Percentiles rank a stretch among this genome's conserved stretches.
Conservation (phyloP, 2,113 vertebrate species). For the Anhinga rufa region DNA sequence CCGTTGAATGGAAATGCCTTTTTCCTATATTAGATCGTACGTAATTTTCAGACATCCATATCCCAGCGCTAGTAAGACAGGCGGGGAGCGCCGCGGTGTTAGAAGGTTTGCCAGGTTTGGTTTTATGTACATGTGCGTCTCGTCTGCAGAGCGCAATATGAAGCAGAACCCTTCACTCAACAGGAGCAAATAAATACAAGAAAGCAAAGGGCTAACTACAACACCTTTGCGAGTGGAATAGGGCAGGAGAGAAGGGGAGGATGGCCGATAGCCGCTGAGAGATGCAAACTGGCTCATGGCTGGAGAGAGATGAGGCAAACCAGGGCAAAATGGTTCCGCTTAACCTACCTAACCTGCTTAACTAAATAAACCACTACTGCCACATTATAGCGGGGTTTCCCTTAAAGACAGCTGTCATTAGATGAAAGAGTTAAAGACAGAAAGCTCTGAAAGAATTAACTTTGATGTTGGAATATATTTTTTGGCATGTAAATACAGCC, state of each 20-base stretch:
- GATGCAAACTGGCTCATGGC: neutral
- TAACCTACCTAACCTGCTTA: conserved; percentile 44
- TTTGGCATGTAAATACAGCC: conserved; percentile 29
- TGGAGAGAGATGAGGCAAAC: neutral
- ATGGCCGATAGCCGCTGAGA: neutral
- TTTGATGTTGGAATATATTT: conserved; percentile 43
- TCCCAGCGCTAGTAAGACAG: neutral
- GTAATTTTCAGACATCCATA: neutral
- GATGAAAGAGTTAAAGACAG: conserved; percentile 62
- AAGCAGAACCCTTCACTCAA: conserved; percentile 30
- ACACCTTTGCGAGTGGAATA: neutral
- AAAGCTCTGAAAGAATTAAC: conserved; percentile 53
- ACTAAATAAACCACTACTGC: conserved; percentile 1
- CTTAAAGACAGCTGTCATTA: neutral
- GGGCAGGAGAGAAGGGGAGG: neutral
- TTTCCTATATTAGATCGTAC: neutral
- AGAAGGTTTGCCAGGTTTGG: neutral
- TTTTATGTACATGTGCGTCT: neutral
- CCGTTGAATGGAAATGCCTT: neutral
- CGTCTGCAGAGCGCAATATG: neutral
- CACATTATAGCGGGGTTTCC: neutral
- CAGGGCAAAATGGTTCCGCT: conserved; percentile 18
- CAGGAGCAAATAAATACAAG: conserved; percentile 26
- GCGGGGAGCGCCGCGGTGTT: neutral
- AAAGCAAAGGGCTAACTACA: neutral